Percentiles rank a stretch among this genome's conserved stretches.
Conservation (phyloP, 2,113 vertebrate genomes). For the Chinchilla lanigera region DNA sequence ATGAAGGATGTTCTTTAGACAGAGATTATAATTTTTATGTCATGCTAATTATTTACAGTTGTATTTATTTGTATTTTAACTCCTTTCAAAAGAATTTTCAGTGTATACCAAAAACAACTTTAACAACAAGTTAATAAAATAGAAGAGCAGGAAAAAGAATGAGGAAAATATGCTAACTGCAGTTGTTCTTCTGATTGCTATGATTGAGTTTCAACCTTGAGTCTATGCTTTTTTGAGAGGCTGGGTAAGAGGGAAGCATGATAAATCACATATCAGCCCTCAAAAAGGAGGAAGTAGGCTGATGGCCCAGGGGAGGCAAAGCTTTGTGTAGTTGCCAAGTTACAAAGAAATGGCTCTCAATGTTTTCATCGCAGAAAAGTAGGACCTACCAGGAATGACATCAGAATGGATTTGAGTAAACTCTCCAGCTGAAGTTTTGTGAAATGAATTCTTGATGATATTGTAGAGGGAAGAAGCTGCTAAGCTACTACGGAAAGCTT, state of each 20-base stretch:
- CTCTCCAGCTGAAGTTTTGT: constrained; percentile 12
- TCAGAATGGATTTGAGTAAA: constrained; percentile 17
- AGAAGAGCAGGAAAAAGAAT: neutral
- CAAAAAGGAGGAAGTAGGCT: neutral
- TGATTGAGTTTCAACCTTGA: constrained; percentile 35
- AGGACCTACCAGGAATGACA: neutral
- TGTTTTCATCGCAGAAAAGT: constrained; percentile 6
- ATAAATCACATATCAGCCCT: constrained; percentile 13
- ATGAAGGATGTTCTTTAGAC: constrained; percentile 33
- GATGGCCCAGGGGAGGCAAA: neutral
- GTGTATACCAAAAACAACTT: constrained; percentile 11
- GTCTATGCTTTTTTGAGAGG: neutral
- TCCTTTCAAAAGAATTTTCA: constrained; percentile 59
- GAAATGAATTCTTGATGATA: constrained; percentile 34
- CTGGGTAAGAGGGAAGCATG: neutral
- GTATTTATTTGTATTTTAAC: constrained; percentile 49
- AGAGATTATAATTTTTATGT: constrained; percentile 28
- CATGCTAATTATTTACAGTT: constrained; percentile 33
- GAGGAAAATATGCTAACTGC: neutral
- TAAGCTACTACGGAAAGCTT: constrained; percentile 2
- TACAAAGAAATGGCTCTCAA: neutral
- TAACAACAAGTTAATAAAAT: constrained; percentile 43
- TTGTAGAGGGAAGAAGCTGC: neutral
- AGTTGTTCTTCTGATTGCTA: neutral
- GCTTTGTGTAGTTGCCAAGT: neutral